Percentiles rank a stretch among this genome's conserved stretches.
Conservation (phyloP, 2,797 vertebrate genomes). For the Crossoptilon crossoptilon region DNA sequence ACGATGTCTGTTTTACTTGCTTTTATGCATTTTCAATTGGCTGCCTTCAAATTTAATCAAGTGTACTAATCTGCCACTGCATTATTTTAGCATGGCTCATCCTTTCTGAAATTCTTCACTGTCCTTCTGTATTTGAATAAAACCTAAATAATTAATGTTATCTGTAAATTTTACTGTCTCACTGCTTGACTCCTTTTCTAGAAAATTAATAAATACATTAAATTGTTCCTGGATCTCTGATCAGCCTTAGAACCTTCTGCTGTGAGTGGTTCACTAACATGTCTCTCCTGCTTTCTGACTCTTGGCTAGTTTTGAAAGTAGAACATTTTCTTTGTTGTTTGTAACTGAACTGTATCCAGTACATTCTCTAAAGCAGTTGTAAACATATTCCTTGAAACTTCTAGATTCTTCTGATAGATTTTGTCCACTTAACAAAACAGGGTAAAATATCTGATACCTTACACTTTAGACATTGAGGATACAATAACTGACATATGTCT, state of each 20-base stretch:
- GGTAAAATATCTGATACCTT: neutral
- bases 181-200: neutral
- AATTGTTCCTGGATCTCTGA: neutral
- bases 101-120: slow-evolving; percentile 2
- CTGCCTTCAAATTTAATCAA: slow-evolving; percentile 23
- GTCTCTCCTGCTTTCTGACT: neutral
- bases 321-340: neutral
- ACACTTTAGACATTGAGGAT: neutral
- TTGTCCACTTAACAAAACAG: neutral
- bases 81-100: neutral
- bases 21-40: neutral
- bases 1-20: neutral
- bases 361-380: neutral
- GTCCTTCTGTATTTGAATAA: neutral
- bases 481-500: neutral
- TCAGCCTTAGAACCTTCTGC: neutral
- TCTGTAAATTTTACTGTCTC: neutral
- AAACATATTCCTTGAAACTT: neutral
- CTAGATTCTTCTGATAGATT: neutral
- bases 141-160: neutral
- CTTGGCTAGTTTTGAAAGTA: neutral
- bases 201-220: neutral
- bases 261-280: neutral
- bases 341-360: neutral
- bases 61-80: neutral